Evolutionary conservation across 2,113 vertebrate genomes (phyloP).

Genomic region (Eretmochelys imbricata): DNA sequence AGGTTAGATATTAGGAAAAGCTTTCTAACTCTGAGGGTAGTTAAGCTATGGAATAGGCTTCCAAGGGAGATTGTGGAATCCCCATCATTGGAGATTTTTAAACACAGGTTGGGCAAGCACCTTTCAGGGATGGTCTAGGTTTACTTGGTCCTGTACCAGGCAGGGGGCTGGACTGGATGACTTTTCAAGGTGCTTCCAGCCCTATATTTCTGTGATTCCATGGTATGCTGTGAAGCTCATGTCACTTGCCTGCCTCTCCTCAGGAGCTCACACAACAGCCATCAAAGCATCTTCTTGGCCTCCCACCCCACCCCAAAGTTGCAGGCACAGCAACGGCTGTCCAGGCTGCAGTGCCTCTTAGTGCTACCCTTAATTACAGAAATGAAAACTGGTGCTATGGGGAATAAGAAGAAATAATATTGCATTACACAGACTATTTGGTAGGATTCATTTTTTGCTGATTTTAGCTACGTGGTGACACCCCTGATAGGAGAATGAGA

Average conservation of each 20-base stretch:
- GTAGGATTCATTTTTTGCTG: background rate
- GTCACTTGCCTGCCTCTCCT: background rate
- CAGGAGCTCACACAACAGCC: background rate
- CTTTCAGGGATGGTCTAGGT: too few species aligned
- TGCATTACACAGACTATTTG: background rate
- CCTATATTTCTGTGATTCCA: too few species aligned
- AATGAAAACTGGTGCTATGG: background rate
- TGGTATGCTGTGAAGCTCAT: background rate
- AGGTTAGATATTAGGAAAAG: too few species aligned
- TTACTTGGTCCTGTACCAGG: too few species aligned
- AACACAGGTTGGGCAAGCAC: too few species aligned
- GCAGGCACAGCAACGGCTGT: background rate
- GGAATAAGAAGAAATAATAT: background rate
- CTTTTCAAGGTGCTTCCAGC: too few species aligned
- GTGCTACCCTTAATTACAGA: background rate
- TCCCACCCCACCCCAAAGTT: background rate
- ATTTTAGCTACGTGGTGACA: background rate
- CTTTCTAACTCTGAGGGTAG: too few species aligned
- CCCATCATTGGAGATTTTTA: too few species aligned
- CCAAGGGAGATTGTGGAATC: too few species aligned
- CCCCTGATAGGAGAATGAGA: background rate
- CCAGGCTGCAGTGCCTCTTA: background rate
- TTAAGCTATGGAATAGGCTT: too few species aligned
- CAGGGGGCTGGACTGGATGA: too few species aligned
- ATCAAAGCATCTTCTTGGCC: background rate